These are phyloP conservation scores for Urophycis tenuis DNA, from an alignment of 2,797 vertebrate species.

Conservation along the genomic window DNA sequence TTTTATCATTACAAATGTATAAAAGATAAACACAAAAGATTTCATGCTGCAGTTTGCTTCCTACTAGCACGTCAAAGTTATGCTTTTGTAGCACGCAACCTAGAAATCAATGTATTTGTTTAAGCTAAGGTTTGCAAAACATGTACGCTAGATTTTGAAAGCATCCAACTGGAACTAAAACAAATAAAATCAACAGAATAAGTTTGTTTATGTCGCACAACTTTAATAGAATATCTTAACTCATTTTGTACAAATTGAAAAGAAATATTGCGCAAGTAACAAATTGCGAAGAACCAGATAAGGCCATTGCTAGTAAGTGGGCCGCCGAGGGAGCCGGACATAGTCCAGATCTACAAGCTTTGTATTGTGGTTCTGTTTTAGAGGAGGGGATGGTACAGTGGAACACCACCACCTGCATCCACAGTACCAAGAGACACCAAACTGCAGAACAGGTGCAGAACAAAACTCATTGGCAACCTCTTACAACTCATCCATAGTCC, in stretches of 20 bases:
- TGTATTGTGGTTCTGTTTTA: constrained; percentile 22
- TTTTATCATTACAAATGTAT: background rate
- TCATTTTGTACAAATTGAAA: constrained; percentile 98
- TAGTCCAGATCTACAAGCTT: constrained; percentile 58
- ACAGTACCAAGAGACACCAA: constrained; percentile 10
- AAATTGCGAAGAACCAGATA: constrained; percentile 82
- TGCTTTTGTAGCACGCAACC: background rate
- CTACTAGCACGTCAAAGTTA: background rate
- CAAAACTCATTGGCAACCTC: constrained; percentile 64
- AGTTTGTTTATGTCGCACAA: constrained; percentile 75
- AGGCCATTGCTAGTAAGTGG: constrained; percentile 84
- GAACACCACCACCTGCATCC: constrained; percentile 32
- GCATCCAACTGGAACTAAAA: background rate
- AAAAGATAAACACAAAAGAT: too few species aligned
- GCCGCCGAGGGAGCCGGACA: constrained; percentile 49
- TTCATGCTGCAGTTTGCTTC: background rate
- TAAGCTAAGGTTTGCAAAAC: too few species aligned
- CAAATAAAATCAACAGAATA: background rate
- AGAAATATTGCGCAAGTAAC: constrained; percentile 92
- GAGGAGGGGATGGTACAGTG: constrained; percentile 34
- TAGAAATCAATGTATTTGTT: background rate
- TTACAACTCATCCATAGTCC: constrained; percentile 45
- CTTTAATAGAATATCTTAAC: constrained; percentile 98
- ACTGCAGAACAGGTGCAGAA: constrained; percentile 40
- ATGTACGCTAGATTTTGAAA: too few species aligned